phyloP scores from a whole-genome alignment of 1,140 invertebrate species.

The Nomia melanderi region DNA sequence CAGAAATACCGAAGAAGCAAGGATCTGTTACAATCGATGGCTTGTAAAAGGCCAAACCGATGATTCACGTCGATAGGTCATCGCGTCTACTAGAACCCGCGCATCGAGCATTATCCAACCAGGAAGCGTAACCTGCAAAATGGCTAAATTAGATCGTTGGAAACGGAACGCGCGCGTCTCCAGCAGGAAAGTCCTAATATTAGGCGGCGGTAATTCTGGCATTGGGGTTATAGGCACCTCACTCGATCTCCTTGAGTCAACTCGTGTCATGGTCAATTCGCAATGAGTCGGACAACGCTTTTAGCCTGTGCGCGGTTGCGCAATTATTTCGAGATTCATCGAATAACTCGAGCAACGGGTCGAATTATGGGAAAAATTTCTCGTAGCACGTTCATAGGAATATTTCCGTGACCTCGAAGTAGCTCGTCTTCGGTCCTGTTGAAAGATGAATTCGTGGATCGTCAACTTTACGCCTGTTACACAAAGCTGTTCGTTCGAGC shows the following conservation, averaged over 20 bases:
- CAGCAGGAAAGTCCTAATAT: slow-evolving; percentile 43
- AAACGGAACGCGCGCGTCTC: slow-evolving; percentile 21
- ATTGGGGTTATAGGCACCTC: slow-evolving; percentile 66
- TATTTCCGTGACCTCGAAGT: no score
- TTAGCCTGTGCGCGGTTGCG: slow-evolving; percentile 30
- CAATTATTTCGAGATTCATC: slow-evolving; percentile 25
- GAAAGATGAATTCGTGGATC: not conserved
- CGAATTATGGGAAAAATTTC: no score
- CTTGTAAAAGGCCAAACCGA: not conserved
- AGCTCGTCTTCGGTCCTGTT: no score
- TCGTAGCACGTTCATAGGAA: no score
- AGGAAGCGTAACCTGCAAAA: slow-evolving; percentile 20
- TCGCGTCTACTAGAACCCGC: not conserved
- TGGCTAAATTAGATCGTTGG: not conserved
- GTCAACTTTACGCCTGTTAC: no score
- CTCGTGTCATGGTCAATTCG: slow-evolving; percentile 74
- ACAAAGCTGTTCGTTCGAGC: not conserved
- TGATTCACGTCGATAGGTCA: not conserved
- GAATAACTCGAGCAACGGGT: slow-evolving; percentile 18
- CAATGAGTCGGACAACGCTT: slow-evolving; percentile 41
- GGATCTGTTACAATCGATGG: not conserved
- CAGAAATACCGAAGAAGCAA: not conserved
- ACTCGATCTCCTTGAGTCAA: slow-evolving; percentile 75
- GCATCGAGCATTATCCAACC: not conserved
- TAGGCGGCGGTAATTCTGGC: slow-evolving; percentile 58